Evolutionary conservation across 2,888 invertebrate species (phyloP), one percentile per base, ranked within the genome.

Genomic region (Prenolepis imparis): DNA sequence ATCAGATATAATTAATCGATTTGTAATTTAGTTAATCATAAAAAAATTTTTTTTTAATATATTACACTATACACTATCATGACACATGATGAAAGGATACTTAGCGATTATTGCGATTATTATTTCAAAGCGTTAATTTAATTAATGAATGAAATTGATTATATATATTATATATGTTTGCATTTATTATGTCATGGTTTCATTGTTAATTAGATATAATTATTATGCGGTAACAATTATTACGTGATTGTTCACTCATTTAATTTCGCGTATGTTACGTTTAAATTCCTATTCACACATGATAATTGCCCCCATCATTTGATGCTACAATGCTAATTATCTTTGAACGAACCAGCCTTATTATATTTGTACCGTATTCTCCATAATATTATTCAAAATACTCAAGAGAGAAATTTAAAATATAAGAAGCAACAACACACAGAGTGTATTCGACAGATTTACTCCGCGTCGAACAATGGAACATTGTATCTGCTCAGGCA

Each of bases 401-500:
- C 32, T 80, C 32, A 15, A 28, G 57, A 52, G n/a, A 52, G n/a
- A 52, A 6, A 44, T 32, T 70, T 21, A 44, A 80, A 80, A 80
- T 72, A 72, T 72, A 68, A 70, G 55, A 57, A 52, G 32, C 36
- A 39, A 67, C 57, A 57, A 44, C 0, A 52, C 57, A 41, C 36
- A 21, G 57, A 24, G 5, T 1, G 28, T 28, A 55, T 24, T 24
- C 32, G 12, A 44, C 21, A 41, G 21, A 18, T 70, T 57, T 21
- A 57, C 8, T 15, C 57, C 11, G 21, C 41, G 18, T 24, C 70
- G 59, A 72, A 80, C 52, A 68, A 66, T 73, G 82, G 84, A 44
- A 52, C 57, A 84, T 84, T 84, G 67, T 82, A 61, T 63, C 67
- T 48, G 59, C 72, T 39, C 61, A 48, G 44, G 82, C 64, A 24